Evolutionary conservation across 2,797 vertebrate species (phyloP), one percentile per base, ranked within the genome.

Genomic region (Hydrolagus colliei): DNA sequence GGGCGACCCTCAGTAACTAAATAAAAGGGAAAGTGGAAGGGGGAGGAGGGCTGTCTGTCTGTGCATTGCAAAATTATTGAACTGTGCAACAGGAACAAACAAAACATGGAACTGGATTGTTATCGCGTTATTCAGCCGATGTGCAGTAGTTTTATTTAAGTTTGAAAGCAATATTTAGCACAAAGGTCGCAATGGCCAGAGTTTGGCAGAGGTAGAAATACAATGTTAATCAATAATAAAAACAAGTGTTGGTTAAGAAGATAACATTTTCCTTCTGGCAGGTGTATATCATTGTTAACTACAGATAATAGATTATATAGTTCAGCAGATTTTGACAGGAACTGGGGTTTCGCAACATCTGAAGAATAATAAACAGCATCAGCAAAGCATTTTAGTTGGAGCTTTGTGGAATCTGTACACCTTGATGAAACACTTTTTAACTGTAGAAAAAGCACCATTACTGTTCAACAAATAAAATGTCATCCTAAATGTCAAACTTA

Each of bases 1-100:
- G 90, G 92, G 90, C 89, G 86, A 90, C 88, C 90, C 91, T 90
- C 91, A 91, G 91, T 89, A 93, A 92, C 90, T 86, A 13, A 85
- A 87, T 68, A 88, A 86, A 87, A 87, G 72, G 86, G 61, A 86
- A 2, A 52, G 85, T 32, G 65, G 71, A 85, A 0, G 86, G 79
- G 88, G 86, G 86, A 88, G 87, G 88, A 89, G 88, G 89, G 88
- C 88, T 88, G 86, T 88, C 0, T 88, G 41, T 85, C 89, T 89
- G 89, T 76, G 86, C 74, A 91, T 0, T 8, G 90, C 88, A 92
- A 92, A 92, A 87, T 89, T 87, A 87, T 78, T 91, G 87, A 89
- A 92, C 89, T 89, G 87, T 89, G 85, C 0, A 68, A 77, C 65
- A n/a, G 6, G 73, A 78, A 88, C 87, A 82, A 86, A 61, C 10